Base-by-base conservation (phyloP, 2,888 invertebrate genomes). In the Mesorhabditis spiculigera region DNA sequence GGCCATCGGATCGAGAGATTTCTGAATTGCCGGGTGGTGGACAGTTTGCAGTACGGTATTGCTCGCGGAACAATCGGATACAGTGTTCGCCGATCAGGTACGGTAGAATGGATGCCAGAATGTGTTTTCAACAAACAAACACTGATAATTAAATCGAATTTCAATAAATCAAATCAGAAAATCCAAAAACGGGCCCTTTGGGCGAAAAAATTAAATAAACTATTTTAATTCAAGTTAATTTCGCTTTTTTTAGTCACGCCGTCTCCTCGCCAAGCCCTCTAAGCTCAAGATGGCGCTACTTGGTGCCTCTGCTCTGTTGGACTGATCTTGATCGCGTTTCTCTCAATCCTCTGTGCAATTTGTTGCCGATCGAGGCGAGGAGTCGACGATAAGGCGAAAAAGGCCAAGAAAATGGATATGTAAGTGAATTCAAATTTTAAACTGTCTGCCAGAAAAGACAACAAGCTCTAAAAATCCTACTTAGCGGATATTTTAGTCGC, bases 11-110 rank as follows among this genome's bases (percentile, higher is more conserved):
- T 61, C 73, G 72, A 50, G 71, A 74, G 0, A 77, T 76, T 6
- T 45, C 67, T 5, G 69, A 75, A 13, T 63, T 78, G 16, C 65
- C 70, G 1, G 68, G 70, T 6, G 78, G 76, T 5, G 73, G 71
- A 42, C 65, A 73, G 65, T 79, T 75, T 73, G 74, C 71, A 67
- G 73, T 74, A 2, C 68, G 79, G 42, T 79, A 77, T 71, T 79
- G 79, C 63, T 71, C 69, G 62, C 50, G 66, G 43, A 72, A 68
- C 41, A 69, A 43, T n/a, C 63, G 43, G 16, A 58, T 75, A 8
- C 70, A 71, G 44, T 79, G 79, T 50, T 76, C 76, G 6, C 68
- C 64, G 16, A 44, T 68, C 5, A 73, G 73, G 4, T 65, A 69
- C 4, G 67, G 68, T 41, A 13, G 45, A n/a, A 10, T 8, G n/a